Evolutionary conservation across 2,797 vertebrate genomes (phyloP), one percentile per base, ranked within the genome.

Genomic region (Neopelma chrysocephalum): DNA sequence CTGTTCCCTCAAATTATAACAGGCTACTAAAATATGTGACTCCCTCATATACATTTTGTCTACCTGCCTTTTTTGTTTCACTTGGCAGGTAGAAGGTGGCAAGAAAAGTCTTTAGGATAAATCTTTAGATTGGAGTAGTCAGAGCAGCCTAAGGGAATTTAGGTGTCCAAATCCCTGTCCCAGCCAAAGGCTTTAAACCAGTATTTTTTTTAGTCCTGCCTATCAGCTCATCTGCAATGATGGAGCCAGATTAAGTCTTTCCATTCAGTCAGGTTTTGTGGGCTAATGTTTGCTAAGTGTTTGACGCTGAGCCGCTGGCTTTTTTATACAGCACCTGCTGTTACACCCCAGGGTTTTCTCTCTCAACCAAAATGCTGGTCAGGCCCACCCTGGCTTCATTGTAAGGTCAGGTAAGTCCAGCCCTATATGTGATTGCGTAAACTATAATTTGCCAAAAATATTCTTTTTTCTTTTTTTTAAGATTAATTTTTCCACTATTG

Each of bases 151-250:
- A 38, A 73, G 90, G 90, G 88, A 94, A 92, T 90, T 94, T 83
- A 94, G 51, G 90, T 89, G 95, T 82, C 78, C 79, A 93, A 93
- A 93, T 77, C 73, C 70, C 31, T 80, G 57, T 50, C 53, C 70
- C 73, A 89, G 93, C 56, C 85, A 97, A 51, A 84, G 48, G 75
- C 61, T 96, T 93, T 94, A 84, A 29, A 89, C 13, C 19, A 15
- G 38, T 47, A 13, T 95, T 96, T 95, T 96, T 95, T 96, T 96
- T 89, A 85, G 73, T 97, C 71, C 81, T 82, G 71, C 60, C 89
- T 92, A 84, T 90, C 94, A 86, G 82, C 65, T 95, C 93, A 90
- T 90, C 86, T 80, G 86, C 64, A 73, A 9, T 9, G 14, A 86
- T 54, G 81, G 48, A 50, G 43, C 68, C 68, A 50, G 45, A 78